Base-by-base conservation (phyloP, 2,113 vertebrate species). In the Sclerurus mexicanus region DNA sequence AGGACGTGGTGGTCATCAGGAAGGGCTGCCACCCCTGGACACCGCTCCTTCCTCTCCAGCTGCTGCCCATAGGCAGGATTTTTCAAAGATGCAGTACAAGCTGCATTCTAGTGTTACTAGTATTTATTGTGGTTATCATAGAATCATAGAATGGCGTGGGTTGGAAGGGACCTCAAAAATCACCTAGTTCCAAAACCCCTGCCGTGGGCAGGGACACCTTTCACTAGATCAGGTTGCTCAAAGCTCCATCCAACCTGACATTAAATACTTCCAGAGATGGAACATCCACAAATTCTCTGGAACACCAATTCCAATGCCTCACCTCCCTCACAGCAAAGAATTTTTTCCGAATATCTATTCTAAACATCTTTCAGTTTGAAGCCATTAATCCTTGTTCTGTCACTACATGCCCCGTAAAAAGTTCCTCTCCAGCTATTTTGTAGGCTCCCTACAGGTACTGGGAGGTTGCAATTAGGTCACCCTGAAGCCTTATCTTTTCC, bases 31-130 rank as follows among this genome's bases (percentile, higher is more conserved):
- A 2, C 6, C 33, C 25, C 15, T 1, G 6, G 10, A 11, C 12
- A 5, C 1, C 6, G 6, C 52, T 35, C 10, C 35, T 40, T 7
- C 53, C 49, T 9, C 37, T 20, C 10, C 68, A 37, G 4, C 49
- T 27, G 52, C 39, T 10, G 6, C 13, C 31, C 14, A 0, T 4
- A 2, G n/a, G 35, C 22, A 3, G 0, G 21, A 1, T 3, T 67
- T 20, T 19, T 35, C 44, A 31, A 6, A 25, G n/a, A 1, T 6
- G 35, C 11, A 9, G 72, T 2, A 1, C 10, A 14, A 14, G 10
- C 40, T 42, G 40, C 10, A 1, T 62, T 75, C 19, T 27, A 30
- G 68, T 24, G 59, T 14, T 60, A 2, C 6, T 30, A 2, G 21
- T 53, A 12, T 69, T 83, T 40, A 19, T 76, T 23, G 24, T 18